These are phyloP conservation scores for Rhinella marina DNA, from an alignment of 2,797 vertebrate species.

Conservation along the genomic window DNA sequence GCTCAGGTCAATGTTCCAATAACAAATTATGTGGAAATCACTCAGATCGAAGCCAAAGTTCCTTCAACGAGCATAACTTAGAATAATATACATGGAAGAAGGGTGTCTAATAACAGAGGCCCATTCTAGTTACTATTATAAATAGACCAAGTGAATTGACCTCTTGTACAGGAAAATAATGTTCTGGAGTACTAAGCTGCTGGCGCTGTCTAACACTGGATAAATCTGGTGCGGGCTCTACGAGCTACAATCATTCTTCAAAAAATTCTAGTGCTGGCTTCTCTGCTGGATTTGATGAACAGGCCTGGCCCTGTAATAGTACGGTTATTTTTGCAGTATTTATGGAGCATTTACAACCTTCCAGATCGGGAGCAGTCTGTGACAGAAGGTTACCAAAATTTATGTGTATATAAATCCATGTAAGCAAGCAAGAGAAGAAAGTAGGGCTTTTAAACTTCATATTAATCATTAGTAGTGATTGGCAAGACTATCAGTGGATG, in stretches of 20 bases:
- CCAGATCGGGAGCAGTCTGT: constrained; percentile 36
- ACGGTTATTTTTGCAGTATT: constrained; percentile 35
- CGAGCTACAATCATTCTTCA: constrained; percentile 28
- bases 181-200: constrained; percentile 17
- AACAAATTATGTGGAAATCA: not conserved
- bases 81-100: not conserved
- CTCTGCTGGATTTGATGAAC: constrained; percentile 42
- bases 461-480: constrained; percentile 31
- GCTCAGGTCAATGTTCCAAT: not conserved
- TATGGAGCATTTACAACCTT: constrained; percentile 48
- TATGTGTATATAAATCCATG: constrained; percentile 50
- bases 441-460: constrained; percentile 18
- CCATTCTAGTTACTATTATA: constrained; percentile 19
- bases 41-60: not conserved
- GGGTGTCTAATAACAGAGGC: not conserved
- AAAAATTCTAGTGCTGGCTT: constrained; percentile 6
- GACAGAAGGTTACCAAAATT: constrained; percentile 50
- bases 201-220: constrained; percentile 33
- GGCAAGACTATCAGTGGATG: not conserved
- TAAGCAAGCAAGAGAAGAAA: constrained; percentile 6
- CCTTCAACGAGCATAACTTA: not conserved
- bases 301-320: constrained; percentile 37
- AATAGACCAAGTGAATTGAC: constrained; percentile 29
- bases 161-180: constrained; percentile 40
- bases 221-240: constrained; percentile 28